These are phyloP conservation scores for Lepilemur ruficaudatus DNA, from an alignment of 2,797 vertebrate species.

Conservation along the genomic window DNA sequence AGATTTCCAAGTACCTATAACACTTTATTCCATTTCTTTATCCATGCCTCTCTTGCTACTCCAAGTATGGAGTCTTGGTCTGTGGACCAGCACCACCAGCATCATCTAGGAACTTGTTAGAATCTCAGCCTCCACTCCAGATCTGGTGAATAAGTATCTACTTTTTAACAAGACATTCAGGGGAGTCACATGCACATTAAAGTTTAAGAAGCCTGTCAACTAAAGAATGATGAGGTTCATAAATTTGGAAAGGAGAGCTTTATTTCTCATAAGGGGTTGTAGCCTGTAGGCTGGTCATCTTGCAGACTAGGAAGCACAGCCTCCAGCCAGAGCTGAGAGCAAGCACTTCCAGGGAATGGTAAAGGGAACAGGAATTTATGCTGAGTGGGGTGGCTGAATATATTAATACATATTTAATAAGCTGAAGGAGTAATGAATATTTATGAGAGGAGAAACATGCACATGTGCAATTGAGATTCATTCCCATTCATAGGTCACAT, in stretches of 20 bases:
- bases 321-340: neutral
- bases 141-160: conserved; percentile 20
- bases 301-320: neutral
- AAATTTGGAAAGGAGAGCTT: neutral
- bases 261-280: neutral
- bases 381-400: neutral
- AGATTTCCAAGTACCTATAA: neutral
- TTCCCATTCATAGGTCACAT: neutral
- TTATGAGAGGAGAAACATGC: neutral
- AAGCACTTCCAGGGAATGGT: neutral
- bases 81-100: neutral
- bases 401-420: neutral
- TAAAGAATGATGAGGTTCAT: neutral
- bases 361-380: neutral
- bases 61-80: neutral
- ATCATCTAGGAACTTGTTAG: neutral
- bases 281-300: neutral
- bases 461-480: neutral
- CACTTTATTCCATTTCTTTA: neutral
- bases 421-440: neutral
- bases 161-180: neutral
- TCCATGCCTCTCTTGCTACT: neutral
- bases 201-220: conserved; percentile 8
- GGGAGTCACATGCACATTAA: neutral
- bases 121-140: neutral